Evolutionary conservation across 1,140 invertebrate genomes (phyloP).

Genomic region (Solenopsis fugax): DNA sequence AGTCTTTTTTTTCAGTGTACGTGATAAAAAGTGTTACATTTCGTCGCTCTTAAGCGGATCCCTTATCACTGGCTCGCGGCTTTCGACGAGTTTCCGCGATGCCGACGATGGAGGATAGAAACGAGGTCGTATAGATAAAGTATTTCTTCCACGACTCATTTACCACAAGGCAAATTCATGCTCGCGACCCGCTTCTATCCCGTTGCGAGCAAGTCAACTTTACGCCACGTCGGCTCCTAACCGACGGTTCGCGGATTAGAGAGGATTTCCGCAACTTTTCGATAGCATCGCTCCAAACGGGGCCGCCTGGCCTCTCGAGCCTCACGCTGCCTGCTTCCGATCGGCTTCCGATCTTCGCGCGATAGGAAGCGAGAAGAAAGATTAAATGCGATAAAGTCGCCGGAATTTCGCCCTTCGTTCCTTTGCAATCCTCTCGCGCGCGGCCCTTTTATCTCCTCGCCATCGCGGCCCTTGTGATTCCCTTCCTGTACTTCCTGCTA

Average conservation of each 20-base stretch:
- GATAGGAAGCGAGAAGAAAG: conserved; percentile 52
- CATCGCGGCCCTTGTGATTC: neutral
- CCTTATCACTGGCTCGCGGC: conserved; percentile 12
- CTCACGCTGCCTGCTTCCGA: neutral
- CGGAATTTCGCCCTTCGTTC: conserved; percentile 38
- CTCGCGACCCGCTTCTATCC: conserved; percentile 25
- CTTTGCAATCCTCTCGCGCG: conserved; percentile 23
- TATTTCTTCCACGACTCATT: conserved; percentile 68
- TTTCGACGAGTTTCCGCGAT: conserved; percentile 17
- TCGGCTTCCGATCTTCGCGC: conserved; percentile 4
- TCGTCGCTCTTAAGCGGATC: neutral
- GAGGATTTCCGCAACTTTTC: conserved; percentile 54
- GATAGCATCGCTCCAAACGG: conserved; percentile 48
- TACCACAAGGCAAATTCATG: conserved; percentile 70
- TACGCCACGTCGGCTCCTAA: conserved; percentile 16
- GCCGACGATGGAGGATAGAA: neutral
- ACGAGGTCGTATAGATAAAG: conserved; percentile 39
- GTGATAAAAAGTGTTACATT: neutral
- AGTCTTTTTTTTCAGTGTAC: too few species aligned
- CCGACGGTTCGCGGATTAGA: conserved; percentile 67
- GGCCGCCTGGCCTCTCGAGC: neutral
- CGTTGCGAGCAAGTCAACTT: conserved; percentile 36
- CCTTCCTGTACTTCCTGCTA: conserved; percentile 38
- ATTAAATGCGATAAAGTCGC: conserved; percentile 53
- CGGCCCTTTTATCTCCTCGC: too few species aligned